A percentile compares a stretch with the other conserved stretches of the same genome.
phyloP scores from a whole-genome alignment of 2,888 invertebrate species.

The Andrena trimmerana region DNA sequence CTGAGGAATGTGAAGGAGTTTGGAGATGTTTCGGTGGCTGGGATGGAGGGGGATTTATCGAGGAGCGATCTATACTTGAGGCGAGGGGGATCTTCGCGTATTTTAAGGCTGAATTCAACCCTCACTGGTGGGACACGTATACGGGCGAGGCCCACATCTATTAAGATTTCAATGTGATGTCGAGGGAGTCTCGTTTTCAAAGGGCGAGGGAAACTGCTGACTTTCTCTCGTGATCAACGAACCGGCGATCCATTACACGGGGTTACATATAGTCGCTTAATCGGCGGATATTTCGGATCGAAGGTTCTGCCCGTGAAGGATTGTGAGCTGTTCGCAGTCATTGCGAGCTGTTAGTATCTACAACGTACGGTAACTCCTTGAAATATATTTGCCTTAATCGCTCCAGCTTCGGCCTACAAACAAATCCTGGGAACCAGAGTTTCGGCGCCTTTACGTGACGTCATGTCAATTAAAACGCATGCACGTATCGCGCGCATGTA shows the following conservation, averaged over 20 bases:
- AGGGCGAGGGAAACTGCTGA: slow-evolving; percentile 17
- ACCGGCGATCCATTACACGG: slow-evolving; percentile 36
- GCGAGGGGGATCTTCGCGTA: slow-evolving; percentile 4
- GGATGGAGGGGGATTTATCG: not conserved
- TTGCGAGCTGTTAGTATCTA: not conserved
- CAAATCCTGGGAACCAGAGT: slow-evolving; percentile 72
- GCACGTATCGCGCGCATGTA: slow-evolving; percentile 37
- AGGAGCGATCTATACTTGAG: not conserved
- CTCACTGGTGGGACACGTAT: slow-evolving; percentile 38
- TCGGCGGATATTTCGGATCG: slow-evolving; percentile 1
- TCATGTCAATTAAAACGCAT: slow-evolving; percentile 73
- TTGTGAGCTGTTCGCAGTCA: not conserved
- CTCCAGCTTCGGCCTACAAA: slow-evolving; percentile 44
- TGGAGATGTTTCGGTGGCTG: not conserved
- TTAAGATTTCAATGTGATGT: slow-evolving; percentile 19
- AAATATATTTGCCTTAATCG: not conserved
- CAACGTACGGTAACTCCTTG: not conserved
- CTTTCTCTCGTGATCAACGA: slow-evolving; percentile 31
- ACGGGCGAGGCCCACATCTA: slow-evolving; percentile 61
- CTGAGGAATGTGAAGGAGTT: not conserved
- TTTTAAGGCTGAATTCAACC: slow-evolving; percentile 23
- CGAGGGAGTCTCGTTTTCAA: slow-evolving; percentile 27
- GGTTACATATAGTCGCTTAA: not conserved
- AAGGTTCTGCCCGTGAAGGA: not conserved
- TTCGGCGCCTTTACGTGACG: slow-evolving; percentile 67